These are phyloP conservation scores for Acanthosoma haemorrhoidale DNA, from an alignment of 2,888 invertebrate genomes.

Conservation along the genomic window DNA sequence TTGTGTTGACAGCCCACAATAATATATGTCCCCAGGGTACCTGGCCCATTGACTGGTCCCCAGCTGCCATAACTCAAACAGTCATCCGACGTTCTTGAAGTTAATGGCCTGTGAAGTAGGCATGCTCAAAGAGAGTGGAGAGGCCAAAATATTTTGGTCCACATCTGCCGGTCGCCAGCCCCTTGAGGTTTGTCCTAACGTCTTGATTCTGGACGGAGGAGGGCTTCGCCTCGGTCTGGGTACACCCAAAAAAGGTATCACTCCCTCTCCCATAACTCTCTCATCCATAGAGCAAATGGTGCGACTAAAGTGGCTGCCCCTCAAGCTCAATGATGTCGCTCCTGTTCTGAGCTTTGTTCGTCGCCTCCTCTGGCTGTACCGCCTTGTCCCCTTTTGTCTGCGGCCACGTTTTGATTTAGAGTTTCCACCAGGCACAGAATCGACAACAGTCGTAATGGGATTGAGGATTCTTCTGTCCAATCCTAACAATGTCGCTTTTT, in stretches of 20 bases:
- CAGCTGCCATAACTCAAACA: background rate
- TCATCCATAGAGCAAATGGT: conserved; percentile 2
- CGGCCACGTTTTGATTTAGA: background rate
- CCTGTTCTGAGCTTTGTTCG: background rate
- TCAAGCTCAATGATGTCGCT: background rate
- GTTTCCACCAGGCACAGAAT: background rate
- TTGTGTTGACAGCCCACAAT: background rate
- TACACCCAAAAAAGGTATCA: conserved; percentile 9
- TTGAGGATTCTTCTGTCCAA: background rate
- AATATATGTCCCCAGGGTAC: background rate
- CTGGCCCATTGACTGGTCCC: background rate
- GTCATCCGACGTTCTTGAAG: background rate
- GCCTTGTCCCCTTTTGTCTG: background rate
- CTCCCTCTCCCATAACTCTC: background rate
- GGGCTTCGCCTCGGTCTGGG: too few species aligned
- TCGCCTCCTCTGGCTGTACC: background rate
- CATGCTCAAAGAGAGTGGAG: background rate
- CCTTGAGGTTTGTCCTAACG: conserved; percentile 22
- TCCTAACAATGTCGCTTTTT: background rate
- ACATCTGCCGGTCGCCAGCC: background rate
- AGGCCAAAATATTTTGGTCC: background rate
- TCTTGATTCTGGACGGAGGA: conserved; percentile 20
- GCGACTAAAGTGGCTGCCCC: background rate
- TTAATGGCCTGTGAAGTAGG: conserved; percentile 19
- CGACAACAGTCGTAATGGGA: background rate